These are phyloP conservation scores for Oeneis ivallda DNA, from an alignment of 2,888 invertebrate genomes.

Conservation along the genomic window DNA sequence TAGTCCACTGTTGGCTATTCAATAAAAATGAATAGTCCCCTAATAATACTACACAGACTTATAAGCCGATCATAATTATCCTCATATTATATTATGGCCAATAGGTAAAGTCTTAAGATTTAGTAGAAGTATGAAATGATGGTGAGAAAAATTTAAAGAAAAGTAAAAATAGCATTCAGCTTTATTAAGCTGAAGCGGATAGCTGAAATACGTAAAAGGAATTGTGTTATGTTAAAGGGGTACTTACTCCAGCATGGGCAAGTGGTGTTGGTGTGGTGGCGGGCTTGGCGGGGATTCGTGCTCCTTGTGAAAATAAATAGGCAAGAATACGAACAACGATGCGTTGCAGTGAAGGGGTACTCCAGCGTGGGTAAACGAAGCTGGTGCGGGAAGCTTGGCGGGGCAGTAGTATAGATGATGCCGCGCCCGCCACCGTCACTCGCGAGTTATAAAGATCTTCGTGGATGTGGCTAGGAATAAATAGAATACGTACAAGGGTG, in stretches of 20 bases:
- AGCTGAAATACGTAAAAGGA: constrained; percentile 94
- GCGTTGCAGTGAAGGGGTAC: constrained; percentile 93
- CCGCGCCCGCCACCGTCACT: constrained; percentile 91
- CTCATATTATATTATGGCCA: too few species aligned
- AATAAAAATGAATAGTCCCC: too few species aligned
- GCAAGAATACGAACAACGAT: constrained; percentile 97
- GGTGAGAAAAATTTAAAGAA: too few species aligned
- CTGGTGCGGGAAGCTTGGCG: constrained; percentile 89
- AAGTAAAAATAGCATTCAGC: too few species aligned
- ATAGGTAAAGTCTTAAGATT: too few species aligned
- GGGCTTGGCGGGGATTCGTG: constrained; percentile 93
- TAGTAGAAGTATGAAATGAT: too few species aligned
- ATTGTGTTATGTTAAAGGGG: constrained; percentile 93
- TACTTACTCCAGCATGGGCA: constrained; percentile 94
- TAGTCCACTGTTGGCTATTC: too few species aligned
- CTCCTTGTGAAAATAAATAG: constrained; percentile 48
- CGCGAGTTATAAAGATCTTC: constrained; percentile 74
- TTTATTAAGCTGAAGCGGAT: too few species aligned
- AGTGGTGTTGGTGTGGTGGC: constrained; percentile 89
- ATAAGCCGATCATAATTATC: constrained; percentile 59
- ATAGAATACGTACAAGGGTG: constrained; percentile 90
- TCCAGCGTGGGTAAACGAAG: constrained; percentile 92
- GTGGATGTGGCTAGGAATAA: constrained; percentile 48
- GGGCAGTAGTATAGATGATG: constrained; percentile 98
- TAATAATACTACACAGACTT: too few species aligned